Conservation (phyloP, 2,888 invertebrate species). For the Subacronicta megacephala region DNA sequence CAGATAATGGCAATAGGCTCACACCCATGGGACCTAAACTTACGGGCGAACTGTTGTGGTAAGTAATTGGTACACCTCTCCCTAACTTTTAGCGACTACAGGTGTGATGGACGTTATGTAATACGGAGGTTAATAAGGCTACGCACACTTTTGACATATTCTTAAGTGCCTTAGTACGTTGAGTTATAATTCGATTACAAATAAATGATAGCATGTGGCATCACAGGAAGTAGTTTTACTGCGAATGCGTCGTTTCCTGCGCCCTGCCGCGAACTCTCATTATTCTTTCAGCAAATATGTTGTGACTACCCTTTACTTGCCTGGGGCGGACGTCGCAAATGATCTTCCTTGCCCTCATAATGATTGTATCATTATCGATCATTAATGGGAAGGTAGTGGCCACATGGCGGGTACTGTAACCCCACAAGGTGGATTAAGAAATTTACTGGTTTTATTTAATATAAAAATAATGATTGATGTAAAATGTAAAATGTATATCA, state of each 20-base stretch:
- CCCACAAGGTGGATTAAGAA: slow-evolving; percentile 54
- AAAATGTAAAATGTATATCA: not conserved
- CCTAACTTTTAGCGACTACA: no score
- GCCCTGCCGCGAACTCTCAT: slow-evolving; percentile 80
- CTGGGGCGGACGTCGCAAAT: slow-evolving; percentile 70
- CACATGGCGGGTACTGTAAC: slow-evolving; percentile 63
- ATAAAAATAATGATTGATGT: slow-evolving; percentile 29
- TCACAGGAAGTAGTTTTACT: slow-evolving; percentile 79
- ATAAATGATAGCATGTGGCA: slow-evolving; percentile 67
- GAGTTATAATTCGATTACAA: slow-evolving; percentile 11
- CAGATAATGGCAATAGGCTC: no score
- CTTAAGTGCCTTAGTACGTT: not conserved
- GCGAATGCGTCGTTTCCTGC: slow-evolving; percentile 83
- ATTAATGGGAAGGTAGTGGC: slow-evolving; percentile 70
- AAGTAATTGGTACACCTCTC: no score
- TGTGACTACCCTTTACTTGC: slow-evolving; percentile 84
- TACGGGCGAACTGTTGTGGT: no score
- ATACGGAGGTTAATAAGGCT: no score
- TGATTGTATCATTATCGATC: slow-evolving; percentile 78
- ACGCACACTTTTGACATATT: no score
- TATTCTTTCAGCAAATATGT: slow-evolving; percentile 88
- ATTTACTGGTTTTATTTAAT: slow-evolving; percentile 49
- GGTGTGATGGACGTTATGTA: no score
- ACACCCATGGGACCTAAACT: no score
- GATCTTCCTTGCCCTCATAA: slow-evolving; percentile 71